phyloP scores from a whole-genome alignment of 2,888 invertebrate genomes.

The Chalcosyrphus nemorum region DNA sequence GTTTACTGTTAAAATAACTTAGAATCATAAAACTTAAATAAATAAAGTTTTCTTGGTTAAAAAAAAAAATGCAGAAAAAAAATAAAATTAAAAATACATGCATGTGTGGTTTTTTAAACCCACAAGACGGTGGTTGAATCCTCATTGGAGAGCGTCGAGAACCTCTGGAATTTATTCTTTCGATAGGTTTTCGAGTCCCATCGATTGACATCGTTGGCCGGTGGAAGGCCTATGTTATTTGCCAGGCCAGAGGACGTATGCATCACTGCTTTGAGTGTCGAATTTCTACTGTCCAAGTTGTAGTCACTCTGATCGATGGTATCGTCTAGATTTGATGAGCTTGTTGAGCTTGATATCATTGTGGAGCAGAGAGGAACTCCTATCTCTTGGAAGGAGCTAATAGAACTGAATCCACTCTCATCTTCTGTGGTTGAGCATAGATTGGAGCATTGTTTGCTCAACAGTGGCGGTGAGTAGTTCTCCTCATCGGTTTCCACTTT shows the following conservation, averaged over 20 bases:
- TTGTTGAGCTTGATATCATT: slow-evolving; percentile 72
- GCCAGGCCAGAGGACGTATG: slow-evolving; percentile 26
- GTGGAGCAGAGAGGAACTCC: slow-evolving; percentile 85
- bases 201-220: slow-evolving; percentile 74
- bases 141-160: slow-evolving; percentile 80
- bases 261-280: slow-evolving; percentile 78
- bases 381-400: slow-evolving; percentile 92
- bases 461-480: slow-evolving; percentile 61
- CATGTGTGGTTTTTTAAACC: slow-evolving; percentile 75
- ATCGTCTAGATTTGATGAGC: slow-evolving; percentile 67
- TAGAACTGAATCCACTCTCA: slow-evolving; percentile 93
- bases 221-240: slow-evolving; percentile 78
- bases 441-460: slow-evolving; percentile 58
- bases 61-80: slow-evolving; percentile 51
- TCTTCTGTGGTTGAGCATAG: slow-evolving; percentile 84
- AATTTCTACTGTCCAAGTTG: slow-evolving; percentile 78
- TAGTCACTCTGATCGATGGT: slow-evolving; percentile 62
- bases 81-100: not conserved
- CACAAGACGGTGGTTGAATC: slow-evolving; percentile 80
- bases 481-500: slow-evolving; percentile 81
- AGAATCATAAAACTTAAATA: slow-evolving; percentile 51
- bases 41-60: slow-evolving; percentile 42
- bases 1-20: slow-evolving; percentile 38
- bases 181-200: slow-evolving; percentile 79
- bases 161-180: slow-evolving; percentile 79